Percentiles rank a stretch among this genome's conserved stretches.
These are phyloP conservation scores for Chironomus tentans DNA, from an alignment of 2,888 invertebrate genomes.

Conservation along the genomic window DNA sequence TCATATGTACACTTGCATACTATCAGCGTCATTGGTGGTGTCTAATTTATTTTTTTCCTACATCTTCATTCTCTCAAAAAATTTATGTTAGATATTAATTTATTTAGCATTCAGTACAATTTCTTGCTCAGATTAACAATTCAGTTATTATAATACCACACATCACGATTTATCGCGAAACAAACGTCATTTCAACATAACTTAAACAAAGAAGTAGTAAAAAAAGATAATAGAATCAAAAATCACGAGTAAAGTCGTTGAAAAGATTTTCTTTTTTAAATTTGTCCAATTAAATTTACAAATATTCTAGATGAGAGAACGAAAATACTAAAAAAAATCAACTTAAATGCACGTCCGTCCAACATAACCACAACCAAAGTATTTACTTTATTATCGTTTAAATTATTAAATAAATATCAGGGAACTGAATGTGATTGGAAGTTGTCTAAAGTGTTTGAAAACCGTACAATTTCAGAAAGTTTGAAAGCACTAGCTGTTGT, in stretches of 20 bases:
- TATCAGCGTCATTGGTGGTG: background rate
- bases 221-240: background rate
- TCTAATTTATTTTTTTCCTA: background rate
- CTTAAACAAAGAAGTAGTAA: background rate
- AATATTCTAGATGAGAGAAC: background rate
- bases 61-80: no score
- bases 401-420: background rate
- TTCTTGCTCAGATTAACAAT: background rate
- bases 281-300: background rate
- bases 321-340: background rate
- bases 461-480: no score
- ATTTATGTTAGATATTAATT: background rate
- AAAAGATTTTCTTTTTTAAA: background rate
- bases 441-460: no score
- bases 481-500: no score
- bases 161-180: no score
- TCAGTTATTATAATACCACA: no score
- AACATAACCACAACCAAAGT: background rate
- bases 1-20: background rate
- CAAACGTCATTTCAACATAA: no score
- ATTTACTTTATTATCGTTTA: background rate
- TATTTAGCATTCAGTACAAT: background rate
- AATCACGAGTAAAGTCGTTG: background rate
- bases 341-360: conserved; percentile 10
- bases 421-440: background rate